Percentiles rank a stretch among this genome's conserved stretches.
Evolutionary conservation across 2,797 vertebrate genomes (phyloP).

Genomic region (Ptychadena robeensis): DNA sequence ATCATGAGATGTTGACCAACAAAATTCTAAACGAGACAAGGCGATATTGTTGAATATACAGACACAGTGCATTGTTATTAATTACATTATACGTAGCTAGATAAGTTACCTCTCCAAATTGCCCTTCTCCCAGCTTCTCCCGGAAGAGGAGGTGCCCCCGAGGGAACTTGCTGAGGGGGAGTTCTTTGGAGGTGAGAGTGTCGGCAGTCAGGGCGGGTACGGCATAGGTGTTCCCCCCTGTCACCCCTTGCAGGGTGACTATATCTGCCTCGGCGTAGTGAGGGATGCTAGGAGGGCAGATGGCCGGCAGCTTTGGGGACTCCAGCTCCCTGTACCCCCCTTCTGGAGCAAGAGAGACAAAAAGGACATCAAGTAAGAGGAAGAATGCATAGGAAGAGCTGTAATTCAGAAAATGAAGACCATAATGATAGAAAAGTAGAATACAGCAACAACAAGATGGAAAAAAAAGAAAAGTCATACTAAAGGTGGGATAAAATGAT

Average conservation of each 20-base stretch:
- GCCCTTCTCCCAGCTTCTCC: constrained; percentile 94
- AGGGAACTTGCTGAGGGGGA: constrained; percentile 81
- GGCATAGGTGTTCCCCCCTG: constrained; percentile 91
- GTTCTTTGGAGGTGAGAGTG: constrained; percentile 68
- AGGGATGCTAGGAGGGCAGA: constrained; percentile 81
- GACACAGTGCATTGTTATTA: neutral
- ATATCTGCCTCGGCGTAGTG: constrained; percentile 95
- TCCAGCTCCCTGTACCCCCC: constrained; percentile 78
- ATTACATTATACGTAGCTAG: neutral
- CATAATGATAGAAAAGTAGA: constrained; percentile 35
- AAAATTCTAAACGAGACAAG: too few relatives aligned
- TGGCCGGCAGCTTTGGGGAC: constrained; percentile 68
- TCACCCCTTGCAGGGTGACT: constrained; percentile 90
- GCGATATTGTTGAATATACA: neutral
- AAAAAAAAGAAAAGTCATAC: neutral
- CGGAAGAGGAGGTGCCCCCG: constrained; percentile 88
- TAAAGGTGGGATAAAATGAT: neutral
- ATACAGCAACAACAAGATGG: neutral
- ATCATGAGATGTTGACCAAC: too few relatives aligned
- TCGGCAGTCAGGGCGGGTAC: constrained; percentile 83
- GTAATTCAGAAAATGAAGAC: constrained; percentile 28
- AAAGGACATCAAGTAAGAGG: neutral
- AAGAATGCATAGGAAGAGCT: neutral
- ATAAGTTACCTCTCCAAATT: constrained; percentile 89
- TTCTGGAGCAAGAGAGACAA: constrained; percentile 62